Evolutionary conservation across 2,113 vertebrate genomes (phyloP), one percentile per base, ranked within the genome.

Genomic region (Dermatemys mawii): DNA sequence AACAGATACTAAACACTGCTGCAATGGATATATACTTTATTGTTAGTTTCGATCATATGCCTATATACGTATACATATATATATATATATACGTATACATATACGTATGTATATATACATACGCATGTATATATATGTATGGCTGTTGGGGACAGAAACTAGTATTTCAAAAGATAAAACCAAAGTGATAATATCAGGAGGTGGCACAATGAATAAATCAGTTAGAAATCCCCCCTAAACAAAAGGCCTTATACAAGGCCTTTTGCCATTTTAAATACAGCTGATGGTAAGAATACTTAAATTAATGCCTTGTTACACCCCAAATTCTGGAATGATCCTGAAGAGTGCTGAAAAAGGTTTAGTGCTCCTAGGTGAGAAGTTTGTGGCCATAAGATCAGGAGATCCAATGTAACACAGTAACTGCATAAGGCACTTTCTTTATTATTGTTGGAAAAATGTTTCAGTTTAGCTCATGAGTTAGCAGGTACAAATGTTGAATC

Each of bases 341-440:
- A 26, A 82, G 88, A 93, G 54, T 5, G 41, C 35, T 51, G 12
- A 38, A 16, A 70, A 2, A 41, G 22, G 10, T 26, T 55, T 0
- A 29, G 11, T 11, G 44, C 54, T 10, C 49, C 1, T 11, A 53
- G 2, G 22, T 38, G 0, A 21, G 1, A 55, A 41, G 3, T 44
- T 2, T 41, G 0, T 2, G 8, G 89, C 38, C 4, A 44, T 1
- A 95, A 57, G 11, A 2, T 54, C 1, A 76, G 6, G 51, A 1
- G 2, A 89, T 3, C 17, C 5, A 46, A 9, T 63, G 8, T 1
- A 75, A 82, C 84, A 8, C 19, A 70, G 35, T 70, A 70, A 70
- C 19, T 38, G 35, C 21, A 4, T 38, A 70, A 38, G 63, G 63
- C 17, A 19, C 32, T 12, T 63, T 60, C 55, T 35, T 63, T 63